Evolutionary conservation across 2,888 invertebrate genomes (phyloP), one percentile per base, ranked within the genome.

Genomic region (Timema podura): DNA sequence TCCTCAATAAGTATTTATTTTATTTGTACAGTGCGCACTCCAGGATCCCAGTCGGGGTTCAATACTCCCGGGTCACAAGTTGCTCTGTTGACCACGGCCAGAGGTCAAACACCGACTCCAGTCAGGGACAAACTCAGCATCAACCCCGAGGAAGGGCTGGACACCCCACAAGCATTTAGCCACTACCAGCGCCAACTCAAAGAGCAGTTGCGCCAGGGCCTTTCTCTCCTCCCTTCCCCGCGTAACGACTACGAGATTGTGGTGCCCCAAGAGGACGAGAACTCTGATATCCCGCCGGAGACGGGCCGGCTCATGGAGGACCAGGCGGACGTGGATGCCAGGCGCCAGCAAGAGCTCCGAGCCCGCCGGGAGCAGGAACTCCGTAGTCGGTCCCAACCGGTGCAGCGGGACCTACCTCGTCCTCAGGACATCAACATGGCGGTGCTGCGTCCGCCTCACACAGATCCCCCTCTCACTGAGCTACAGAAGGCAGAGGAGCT

Each of bases 181-280:
- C 88, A 87, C 76, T 85, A 87, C 76, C 91, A 92, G 74, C 89
- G 89, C 78, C 71, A 87, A 80, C 74, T 86, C 48, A 91, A 91
- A 78, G 88, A 90, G 68, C 88, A 91, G 69, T 85, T 97, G 44
- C 88, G 91, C 61, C 87, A 88, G 73, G 92, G 93, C 0, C 83
- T 98, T 46, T 89, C 90, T 45, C 83, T 89, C 0, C 83, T 99
- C 71, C 99, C 99, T 2, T 82, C 88, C 1, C 98, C 99, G 0
- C 91, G 92, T 76, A 98, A 99, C 80, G 98, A 99, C 82, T 99
- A 96, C 81, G 98, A 99, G 84, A 97, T 98, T 77, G 97, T 98
- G 59, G 93, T 98, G 13, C 97, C 98, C 0, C 96, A 96, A 73
- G 87, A 89, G 68, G 91, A 91, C 68, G 85, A 85, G 66, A 83